Evolutionary conservation across 1,140 invertebrate species (phyloP).

Genomic region (Eueides isabella): DNA sequence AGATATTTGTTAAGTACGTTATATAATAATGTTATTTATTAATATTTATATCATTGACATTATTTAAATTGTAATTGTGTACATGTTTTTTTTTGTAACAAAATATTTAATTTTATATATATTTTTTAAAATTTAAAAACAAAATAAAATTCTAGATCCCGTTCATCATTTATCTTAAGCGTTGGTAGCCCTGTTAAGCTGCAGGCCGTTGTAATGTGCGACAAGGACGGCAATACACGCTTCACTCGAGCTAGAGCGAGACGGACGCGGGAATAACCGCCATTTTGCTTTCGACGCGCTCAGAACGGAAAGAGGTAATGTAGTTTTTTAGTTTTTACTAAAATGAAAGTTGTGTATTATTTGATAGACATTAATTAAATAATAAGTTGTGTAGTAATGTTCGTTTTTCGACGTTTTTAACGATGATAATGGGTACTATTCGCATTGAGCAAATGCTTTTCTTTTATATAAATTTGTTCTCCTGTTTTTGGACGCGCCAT

Average conservation of each 20-base stretch:
- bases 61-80: too few relatives aligned
- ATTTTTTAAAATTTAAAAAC: not conserved
- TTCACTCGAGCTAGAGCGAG: conserved; percentile 20
- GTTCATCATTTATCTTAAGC: not conserved
- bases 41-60: too few relatives aligned
- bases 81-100: too few relatives aligned
- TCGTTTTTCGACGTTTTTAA: not conserved
- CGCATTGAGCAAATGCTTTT: not conserved
- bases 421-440: too few relatives aligned
- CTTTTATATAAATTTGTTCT: too few relatives aligned
- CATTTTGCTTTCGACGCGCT: conserved; percentile 38
- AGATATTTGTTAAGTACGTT: too few relatives aligned
- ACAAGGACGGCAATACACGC: not conserved
- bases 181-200: conserved; percentile 28
- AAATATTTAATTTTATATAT: not conserved
- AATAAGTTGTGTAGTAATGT: too few relatives aligned
- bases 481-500: too few relatives aligned
- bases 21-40: too few relatives aligned
- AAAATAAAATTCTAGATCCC: not conserved
- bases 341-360: conserved; percentile 32
- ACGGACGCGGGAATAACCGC: conserved; percentile 39
- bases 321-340: conserved; percentile 40
- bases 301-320: conserved; percentile 34
- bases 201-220: conserved; percentile 20
- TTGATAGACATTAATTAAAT: conserved; percentile 2